These are phyloP conservation scores for Coregonus ussuriensis DNA, from an alignment of 2,797 vertebrate genomes.

Conservation along the genomic window DNA sequence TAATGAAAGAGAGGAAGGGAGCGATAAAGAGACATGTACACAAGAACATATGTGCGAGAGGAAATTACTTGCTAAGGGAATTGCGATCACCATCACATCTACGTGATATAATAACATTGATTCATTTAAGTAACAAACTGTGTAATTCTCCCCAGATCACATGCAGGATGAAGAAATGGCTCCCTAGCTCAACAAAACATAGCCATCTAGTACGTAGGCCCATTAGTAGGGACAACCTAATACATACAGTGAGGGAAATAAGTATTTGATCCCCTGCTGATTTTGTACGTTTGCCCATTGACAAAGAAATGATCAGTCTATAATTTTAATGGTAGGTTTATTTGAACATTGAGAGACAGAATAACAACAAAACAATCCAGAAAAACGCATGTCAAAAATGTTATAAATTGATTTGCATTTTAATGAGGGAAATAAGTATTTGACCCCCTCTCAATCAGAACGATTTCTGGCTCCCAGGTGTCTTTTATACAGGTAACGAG, in stretches of 20 bases:
- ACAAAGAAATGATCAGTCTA: too few relatives aligned
- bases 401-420: too few relatives aligned
- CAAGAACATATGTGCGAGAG: slow-evolving; percentile 48
- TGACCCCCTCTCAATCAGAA: too few relatives aligned
- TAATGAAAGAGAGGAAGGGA: slow-evolving; percentile 3
- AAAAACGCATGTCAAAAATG: too few relatives aligned
- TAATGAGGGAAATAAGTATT: too few relatives aligned
- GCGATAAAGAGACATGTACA: slow-evolving; percentile 51
- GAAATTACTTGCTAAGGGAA: slow-evolving; percentile 71
- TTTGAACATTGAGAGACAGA: too few relatives aligned
- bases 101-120: slow-evolving; percentile 49
- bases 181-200: slow-evolving; percentile 38
- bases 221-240: slow-evolving; percentile 40
- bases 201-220: slow-evolving; percentile 15
- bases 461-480: too few relatives aligned
- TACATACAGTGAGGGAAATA: background rate
- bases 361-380: too few relatives aligned
- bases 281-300: too few relatives aligned
- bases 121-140: slow-evolving; percentile 59
- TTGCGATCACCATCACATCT: slow-evolving; percentile 63
- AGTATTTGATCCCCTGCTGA: too few relatives aligned
- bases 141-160: slow-evolving; percentile 43
- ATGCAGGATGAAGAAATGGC: slow-evolving; percentile 32
- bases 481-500: too few relatives aligned
- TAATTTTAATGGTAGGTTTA: too few relatives aligned